A percentile compares a stretch with the other conserved stretches of the same genome.
These are phyloP conservation scores for Eilema griseolum DNA, from an alignment of 2,888 invertebrate genomes.

Conservation along the genomic window DNA sequence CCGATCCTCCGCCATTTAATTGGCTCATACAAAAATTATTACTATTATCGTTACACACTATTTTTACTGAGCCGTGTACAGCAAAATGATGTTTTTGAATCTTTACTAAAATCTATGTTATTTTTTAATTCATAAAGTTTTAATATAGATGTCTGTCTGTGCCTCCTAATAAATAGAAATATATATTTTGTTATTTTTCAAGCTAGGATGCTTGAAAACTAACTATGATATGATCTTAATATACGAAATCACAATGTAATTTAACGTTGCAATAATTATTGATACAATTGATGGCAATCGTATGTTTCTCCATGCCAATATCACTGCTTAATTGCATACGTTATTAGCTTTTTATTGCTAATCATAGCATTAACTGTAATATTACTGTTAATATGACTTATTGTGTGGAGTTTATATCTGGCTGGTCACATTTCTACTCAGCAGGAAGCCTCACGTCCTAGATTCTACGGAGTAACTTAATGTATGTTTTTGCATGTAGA, in stretches of 20 bases:
- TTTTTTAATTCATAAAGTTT: too few species aligned
- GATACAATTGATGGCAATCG: conserved; percentile 13
- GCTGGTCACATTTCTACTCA: conserved; percentile 33
- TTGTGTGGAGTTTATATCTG: conserved; percentile 39
- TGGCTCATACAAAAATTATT: too few species aligned
- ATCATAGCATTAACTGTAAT: conserved; percentile 57
- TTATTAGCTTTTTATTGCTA: conserved; percentile 50
- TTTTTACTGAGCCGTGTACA: too few species aligned
- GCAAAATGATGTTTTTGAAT: too few species aligned
- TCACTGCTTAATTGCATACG: conserved; percentile 35
- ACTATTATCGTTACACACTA: too few species aligned
- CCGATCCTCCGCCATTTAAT: too few species aligned
- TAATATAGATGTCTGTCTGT: too few species aligned
- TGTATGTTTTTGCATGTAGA: conserved; percentile 11
- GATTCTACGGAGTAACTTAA: conserved; percentile 46
- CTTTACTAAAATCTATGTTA: too few species aligned
- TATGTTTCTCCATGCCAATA: conserved; percentile 37
- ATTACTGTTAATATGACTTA: conserved; percentile 58
- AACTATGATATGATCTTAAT: neutral
- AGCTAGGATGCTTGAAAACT: neutral
- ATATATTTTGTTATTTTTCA: too few species aligned
- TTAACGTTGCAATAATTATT: conserved; percentile 30
- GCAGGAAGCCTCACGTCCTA: conserved; percentile 53
- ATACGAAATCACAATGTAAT: conserved; percentile 11
- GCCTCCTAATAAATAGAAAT: too few species aligned